A percentile compares a stretch with the other conserved stretches of the same genome.
Conservation (phyloP, 2,888 invertebrate species). For the Drosophila setosimentum region DNA sequence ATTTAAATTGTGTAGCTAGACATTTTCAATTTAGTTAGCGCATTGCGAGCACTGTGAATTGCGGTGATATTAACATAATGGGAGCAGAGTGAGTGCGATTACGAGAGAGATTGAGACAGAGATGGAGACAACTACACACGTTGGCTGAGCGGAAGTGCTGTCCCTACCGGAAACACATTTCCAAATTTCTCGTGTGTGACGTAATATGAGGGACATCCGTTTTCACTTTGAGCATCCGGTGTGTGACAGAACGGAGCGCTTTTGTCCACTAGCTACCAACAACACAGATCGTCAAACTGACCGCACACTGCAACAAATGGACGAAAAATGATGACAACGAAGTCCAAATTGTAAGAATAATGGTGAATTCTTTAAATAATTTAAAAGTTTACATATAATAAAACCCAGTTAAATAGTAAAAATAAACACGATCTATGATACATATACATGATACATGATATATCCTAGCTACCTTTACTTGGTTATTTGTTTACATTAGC, state of each 20-base stretch:
- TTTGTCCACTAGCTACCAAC: conserved; percentile 27
- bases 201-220: conserved; percentile 75
- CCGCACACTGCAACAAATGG: conserved; percentile 1
- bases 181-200: conserved; percentile 62
- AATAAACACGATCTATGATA: not conserved
- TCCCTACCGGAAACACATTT: conserved; percentile 54
- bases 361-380: not conserved
- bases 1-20: conserved; percentile 43
- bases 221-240: conserved; percentile 75
- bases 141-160: conserved; percentile 42
- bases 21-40: conserved; percentile 26
- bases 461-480: not conserved
- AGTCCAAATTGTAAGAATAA: not conserved
- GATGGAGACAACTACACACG: conserved; percentile 25
- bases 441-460: not conserved
- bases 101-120: conserved; percentile 1
- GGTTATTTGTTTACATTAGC: not conserved
- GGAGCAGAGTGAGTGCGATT: not conserved
- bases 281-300: conserved; percentile 46
- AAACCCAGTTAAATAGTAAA: not conserved
- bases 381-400: not conserved
- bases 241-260: conserved; percentile 47
- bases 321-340: not conserved
- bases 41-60: conserved; percentile 14
- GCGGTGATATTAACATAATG: conserved; percentile 26